Base-by-base conservation (phyloP, 2,113 vertebrate species). In the Zosterops lateralis region DNA sequence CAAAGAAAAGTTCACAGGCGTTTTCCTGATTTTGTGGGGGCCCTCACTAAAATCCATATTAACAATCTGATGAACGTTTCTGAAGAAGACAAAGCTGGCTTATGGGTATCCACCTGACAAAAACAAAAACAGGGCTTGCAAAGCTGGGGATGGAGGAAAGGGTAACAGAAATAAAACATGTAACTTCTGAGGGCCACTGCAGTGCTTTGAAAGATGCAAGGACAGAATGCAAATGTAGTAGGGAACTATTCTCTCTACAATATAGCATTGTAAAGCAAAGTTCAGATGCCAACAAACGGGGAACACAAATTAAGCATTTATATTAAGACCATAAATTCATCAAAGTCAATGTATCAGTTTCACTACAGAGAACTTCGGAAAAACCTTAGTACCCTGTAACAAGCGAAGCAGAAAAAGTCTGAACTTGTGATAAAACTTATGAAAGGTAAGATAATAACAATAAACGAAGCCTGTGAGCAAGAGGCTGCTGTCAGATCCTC, bases 201-300 rank as follows among this genome's bases (percentile, higher is more conserved):
- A 75, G 12, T 2, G 1, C 53, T 77, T 66, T 40, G 26, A 45
- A 75, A 67, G 38, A n/a, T 3, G 1, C 9, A 31, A 70, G 32
- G 51, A 54, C 61, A 71, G 17, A 79, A 78, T 0, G 1, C 12
- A 36, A 57, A 31, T 1, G 4, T 10, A 18, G 6, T 1, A 6
- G 47, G 21, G 10, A 81, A n/a, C 51, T 58, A 21, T 12, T 36
- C 38, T 14, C 21, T 56, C 20, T 67, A 1, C 28, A 50, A 28
- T 22, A 17, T 6, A 58, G 31, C 6, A 11, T 45, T 47, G 34
- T 2, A 2, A 61, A 71, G 53, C 8, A n/a, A 71, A 82, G 36
- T 25, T 78, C 57, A 67, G 34, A 61, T 62, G 28, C 17, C 31
- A 70, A 61, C 7, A 54, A 70, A 12, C 0, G 2, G 12, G 24